A percentile compares a stretch with the other conserved stretches of the same genome.
These are phyloP conservation scores for Pterocles orientalis DNA, from an alignment of 2,113 vertebrate species.

Conservation along the genomic window DNA sequence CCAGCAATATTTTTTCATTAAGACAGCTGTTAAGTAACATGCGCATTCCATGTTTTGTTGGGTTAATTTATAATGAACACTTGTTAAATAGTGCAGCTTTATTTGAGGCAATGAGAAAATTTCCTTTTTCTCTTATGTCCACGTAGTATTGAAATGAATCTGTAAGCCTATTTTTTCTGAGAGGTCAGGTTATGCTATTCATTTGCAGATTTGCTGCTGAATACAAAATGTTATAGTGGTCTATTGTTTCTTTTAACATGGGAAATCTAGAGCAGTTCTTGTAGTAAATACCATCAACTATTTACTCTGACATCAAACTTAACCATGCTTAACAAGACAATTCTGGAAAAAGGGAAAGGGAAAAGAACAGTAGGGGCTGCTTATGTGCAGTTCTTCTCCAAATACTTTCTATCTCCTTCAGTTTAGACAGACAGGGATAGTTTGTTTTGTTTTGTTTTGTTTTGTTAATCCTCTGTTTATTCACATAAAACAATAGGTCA, in stretches of 20 bases:
- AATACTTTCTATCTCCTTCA: neutral
- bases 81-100: neutral
- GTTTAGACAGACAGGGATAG: neutral
- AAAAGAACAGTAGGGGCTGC: neutral
- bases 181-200: neutral
- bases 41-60: neutral
- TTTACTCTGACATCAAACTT: neutral
- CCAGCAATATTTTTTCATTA: neutral
- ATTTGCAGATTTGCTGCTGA: neutral
- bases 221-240: neutral
- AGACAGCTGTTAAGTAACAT: neutral
- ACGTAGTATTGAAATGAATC: neutral
- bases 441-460: too few species aligned
- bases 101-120: neutral
- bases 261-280: neutral
- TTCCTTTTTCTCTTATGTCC: neutral
- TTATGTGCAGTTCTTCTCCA: neutral
- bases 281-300: neutral
- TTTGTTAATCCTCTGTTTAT: neutral
- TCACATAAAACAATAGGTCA: neutral
- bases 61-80: neutral
- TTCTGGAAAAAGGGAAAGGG: neutral
- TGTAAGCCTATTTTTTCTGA: neutral
- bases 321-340: neutral
- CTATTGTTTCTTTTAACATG: neutral